phyloP scores from a whole-genome alignment of 2,113 vertebrate species.

The Tragelaphus buxtoni region DNA sequence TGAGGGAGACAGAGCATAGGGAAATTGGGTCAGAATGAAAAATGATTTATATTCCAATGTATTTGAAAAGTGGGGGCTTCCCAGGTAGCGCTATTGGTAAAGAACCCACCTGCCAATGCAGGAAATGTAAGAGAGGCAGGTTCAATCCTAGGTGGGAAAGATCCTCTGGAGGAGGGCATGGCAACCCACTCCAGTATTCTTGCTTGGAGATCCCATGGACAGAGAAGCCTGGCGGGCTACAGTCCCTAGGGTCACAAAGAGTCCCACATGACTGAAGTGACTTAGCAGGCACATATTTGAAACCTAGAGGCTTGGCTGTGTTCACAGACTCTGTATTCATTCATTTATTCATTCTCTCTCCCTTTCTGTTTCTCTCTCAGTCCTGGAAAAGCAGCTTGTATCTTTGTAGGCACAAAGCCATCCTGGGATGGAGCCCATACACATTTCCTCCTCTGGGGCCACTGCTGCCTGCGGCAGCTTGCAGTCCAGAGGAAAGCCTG shows the following conservation, averaged over 20 bases:
- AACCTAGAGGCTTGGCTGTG: background rate
- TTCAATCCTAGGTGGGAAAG: background rate
- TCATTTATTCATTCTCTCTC: background rate
- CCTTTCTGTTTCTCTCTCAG: background rate
- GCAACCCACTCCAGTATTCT: background rate
- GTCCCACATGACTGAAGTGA: background rate
- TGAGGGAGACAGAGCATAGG: background rate
- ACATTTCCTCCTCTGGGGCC: background rate
- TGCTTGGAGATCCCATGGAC: background rate
- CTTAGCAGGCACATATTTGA: background rate
- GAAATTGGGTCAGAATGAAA: background rate
- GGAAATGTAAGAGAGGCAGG: accelerated
- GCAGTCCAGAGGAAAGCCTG: background rate
- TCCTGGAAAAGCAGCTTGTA: background rate
- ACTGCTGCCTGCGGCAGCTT: background rate
- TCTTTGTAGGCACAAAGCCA: background rate
- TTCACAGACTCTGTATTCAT: background rate
- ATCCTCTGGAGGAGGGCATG: background rate
- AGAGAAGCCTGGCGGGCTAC: background rate
- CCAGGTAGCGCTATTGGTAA: background rate
- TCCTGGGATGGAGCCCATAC: background rate
- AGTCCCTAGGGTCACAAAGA: background rate
- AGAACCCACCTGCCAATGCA: background rate
- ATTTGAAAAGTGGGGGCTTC: background rate
- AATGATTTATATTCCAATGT: background rate